These are phyloP conservation scores for Adelosebastes latens DNA, from an alignment of 2,797 vertebrate genomes.

Conservation along the genomic window DNA sequence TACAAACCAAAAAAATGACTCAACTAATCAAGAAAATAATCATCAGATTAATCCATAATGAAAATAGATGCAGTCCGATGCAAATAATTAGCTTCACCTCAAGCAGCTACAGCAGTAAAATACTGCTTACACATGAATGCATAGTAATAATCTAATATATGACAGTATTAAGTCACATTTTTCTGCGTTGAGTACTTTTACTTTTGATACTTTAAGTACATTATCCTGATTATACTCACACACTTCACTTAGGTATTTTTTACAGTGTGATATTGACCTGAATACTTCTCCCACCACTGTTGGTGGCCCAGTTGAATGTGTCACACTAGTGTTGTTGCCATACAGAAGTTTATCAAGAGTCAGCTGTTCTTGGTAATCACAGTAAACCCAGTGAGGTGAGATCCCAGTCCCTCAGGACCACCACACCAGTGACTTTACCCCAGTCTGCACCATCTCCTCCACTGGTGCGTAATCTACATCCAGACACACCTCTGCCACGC, in stretches of 20 bases:
- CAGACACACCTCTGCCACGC: conserved; percentile 19
- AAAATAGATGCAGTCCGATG: neutral
- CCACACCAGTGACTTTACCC: conserved; percentile 1
- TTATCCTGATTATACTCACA: neutral
- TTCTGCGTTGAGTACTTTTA: neutral
- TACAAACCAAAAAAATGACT: neutral
- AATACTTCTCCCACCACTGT: neutral
- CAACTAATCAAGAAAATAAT: neutral
- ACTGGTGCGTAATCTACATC: neutral
- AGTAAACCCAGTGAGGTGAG: neutral
- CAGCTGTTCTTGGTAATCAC: neutral
- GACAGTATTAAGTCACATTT: neutral
- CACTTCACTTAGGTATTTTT: neutral
- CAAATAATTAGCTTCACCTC: neutral
- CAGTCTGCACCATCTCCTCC: neutral
- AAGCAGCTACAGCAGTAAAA: neutral
- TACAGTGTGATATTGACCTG: neutral
- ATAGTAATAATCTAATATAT: neutral
- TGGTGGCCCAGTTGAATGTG: neutral
- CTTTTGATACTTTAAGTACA: neutral
- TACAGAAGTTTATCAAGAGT: neutral
- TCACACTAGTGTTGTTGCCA: neutral
- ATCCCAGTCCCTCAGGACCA: neutral
- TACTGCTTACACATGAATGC: neutral
- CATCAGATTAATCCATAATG: too few relatives aligned